Evolutionary conservation across 2,888 invertebrate species (phyloP).

Genomic region (Kryphioiulus occultus): DNA sequence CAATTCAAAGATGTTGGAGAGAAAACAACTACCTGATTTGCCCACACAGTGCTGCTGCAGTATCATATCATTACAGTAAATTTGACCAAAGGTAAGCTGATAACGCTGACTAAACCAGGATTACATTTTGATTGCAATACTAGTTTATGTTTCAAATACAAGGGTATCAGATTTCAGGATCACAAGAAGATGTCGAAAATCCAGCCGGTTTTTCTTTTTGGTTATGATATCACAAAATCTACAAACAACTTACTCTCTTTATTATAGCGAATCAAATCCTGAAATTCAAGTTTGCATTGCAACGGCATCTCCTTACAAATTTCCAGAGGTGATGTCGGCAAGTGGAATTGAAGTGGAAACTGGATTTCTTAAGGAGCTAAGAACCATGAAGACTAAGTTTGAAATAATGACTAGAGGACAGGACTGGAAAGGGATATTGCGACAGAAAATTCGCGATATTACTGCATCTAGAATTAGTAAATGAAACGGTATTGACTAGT

Average conservation of each 20-base stretch:
- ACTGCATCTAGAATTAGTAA: neutral
- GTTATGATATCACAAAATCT: neutral
- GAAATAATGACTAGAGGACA: slow-evolving; percentile 58
- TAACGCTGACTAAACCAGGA: neutral
- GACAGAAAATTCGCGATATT: slow-evolving; percentile 56
- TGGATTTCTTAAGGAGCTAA: slow-evolving; percentile 56
- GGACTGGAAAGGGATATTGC: slow-evolving; percentile 59
- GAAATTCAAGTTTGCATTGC: slow-evolving; percentile 59
- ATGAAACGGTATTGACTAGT: neutral
- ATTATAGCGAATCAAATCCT: neutral
- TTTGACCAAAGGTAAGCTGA: slow-evolving; percentile 6
- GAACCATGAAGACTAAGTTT: slow-evolving; percentile 57
- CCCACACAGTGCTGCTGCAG: slow-evolving; percentile 64
- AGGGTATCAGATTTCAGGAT: neutral
- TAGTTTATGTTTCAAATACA: slow-evolving; percentile 20
- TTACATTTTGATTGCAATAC: neutral
- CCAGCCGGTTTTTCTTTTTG: neutral
- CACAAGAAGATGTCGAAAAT: no score
- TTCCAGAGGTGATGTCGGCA: slow-evolving; percentile 60
- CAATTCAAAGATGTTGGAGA: slow-evolving; percentile 61
- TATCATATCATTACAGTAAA: slow-evolving; percentile 57
- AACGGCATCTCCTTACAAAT: slow-evolving; percentile 64
- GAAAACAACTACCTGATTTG: slow-evolving; percentile 62
- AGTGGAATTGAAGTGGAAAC: slow-evolving; percentile 58
- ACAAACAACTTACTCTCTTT: neutral